These are phyloP conservation scores for Strigamia maritima DNA, from an alignment of 2,888 invertebrate genomes.

Conservation along the genomic window DNA sequence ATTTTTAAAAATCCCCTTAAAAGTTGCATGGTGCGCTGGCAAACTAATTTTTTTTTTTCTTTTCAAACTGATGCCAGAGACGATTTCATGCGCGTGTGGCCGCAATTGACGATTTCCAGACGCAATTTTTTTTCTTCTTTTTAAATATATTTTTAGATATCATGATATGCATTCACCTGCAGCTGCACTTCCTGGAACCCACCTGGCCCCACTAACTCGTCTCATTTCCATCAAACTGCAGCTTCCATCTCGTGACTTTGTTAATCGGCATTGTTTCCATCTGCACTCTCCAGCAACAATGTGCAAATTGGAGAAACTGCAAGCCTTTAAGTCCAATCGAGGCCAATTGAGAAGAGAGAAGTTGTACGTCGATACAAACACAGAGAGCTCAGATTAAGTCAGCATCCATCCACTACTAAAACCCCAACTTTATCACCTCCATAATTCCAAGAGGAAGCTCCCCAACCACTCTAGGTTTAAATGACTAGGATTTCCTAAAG, in stretches of 20 bases:
- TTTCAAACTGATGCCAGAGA: no score
- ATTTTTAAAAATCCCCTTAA: neutral
- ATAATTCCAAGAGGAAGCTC: conserved; percentile 32
- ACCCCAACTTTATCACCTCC: conserved; percentile 34
- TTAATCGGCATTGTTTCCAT: conserved; percentile 18
- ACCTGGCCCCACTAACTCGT: no score
- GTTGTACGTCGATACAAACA: conserved; percentile 6
- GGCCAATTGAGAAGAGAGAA: conserved; percentile 25
- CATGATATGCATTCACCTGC: no score
- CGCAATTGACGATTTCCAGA: no score
- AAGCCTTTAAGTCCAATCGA: conserved; percentile 27
- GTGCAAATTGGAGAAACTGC: conserved; percentile 2
- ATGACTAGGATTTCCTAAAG: conserved; percentile 28
- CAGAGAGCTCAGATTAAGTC: conserved; percentile 10
- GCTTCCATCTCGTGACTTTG: neutral
- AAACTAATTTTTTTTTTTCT: neutral
- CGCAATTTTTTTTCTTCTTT: no score
- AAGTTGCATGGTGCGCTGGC: neutral
- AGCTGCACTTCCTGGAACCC: no score
- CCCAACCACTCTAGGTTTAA: conserved; percentile 22
- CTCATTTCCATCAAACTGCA: neutral
- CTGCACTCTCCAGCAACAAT: conserved; percentile 9
- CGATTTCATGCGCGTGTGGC: no score
- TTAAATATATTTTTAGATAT: no score
- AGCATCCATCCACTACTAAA: conserved; percentile 25